Percentiles rank a stretch among this genome's conserved stretches.
phyloP scores from a whole-genome alignment of 1,140 invertebrate species.

The Pseudomyrmex dendroicus region DNA sequence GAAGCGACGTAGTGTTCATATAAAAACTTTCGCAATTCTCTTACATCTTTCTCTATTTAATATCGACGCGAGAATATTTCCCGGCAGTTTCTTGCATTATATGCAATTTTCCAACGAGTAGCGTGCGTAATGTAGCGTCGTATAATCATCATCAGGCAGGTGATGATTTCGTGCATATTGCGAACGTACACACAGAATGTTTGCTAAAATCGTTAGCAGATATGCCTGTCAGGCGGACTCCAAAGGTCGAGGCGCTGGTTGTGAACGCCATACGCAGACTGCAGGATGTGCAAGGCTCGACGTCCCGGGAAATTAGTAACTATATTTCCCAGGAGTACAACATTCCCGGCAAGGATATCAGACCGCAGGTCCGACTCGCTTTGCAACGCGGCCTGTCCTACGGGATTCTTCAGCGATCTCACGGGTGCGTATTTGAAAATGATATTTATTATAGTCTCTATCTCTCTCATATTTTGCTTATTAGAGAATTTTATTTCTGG shows the following conservation, averaged over 20 bases:
- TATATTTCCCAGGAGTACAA: constrained; percentile 80
- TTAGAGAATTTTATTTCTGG: not conserved
- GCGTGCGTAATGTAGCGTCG: not conserved
- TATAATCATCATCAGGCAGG: not conserved
- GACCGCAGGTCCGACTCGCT: constrained; percentile 76
- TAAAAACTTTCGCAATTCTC: no score
- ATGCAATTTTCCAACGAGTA: no score
- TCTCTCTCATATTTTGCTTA: not conserved
- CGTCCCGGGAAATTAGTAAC: constrained; percentile 79
- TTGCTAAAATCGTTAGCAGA: constrained; percentile 5
- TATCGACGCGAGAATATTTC: no score
- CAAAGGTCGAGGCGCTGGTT: constrained; percentile 79
- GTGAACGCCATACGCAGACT: constrained; percentile 80
- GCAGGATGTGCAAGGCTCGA: constrained; percentile 80
- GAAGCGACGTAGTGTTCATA: no score
- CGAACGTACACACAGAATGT: not conserved
- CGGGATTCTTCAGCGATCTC: constrained; percentile 76
- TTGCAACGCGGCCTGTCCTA: constrained; percentile 78
- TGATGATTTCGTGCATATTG: not conserved
- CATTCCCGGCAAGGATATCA: constrained; percentile 69
- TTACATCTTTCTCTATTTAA: no score
- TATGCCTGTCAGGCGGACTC: constrained; percentile 60
- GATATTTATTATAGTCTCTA: no score
- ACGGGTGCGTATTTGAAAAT: constrained; percentile 66
- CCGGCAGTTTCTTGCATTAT: no score